A percentile compares a stretch with the other conserved stretches of the same genome.
phyloP scores from a whole-genome alignment of 2,113 vertebrate genomes.

The Carassius auratus region DNA sequence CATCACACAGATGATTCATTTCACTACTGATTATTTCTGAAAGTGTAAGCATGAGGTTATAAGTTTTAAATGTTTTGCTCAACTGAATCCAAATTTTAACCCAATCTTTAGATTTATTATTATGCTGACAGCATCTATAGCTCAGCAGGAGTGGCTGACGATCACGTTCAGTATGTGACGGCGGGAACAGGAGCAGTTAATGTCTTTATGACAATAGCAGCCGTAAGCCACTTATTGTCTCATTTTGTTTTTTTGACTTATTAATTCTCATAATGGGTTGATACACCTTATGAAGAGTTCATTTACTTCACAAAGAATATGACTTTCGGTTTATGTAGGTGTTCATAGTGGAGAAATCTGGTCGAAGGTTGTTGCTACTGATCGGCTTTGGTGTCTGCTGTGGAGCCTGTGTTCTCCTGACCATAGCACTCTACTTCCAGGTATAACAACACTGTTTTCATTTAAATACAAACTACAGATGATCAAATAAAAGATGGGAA shows the following conservation, averaged over 20 bases:
- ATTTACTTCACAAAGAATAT: neutral
- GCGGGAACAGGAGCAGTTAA: conserved; percentile 88
- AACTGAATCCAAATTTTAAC: conserved; percentile 4
- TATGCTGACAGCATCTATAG: conserved; percentile 88
- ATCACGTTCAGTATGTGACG: conserved; percentile 84
- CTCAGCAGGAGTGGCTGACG: conserved; percentile 76
- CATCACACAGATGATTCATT: neutral
- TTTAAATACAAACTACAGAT: too few species aligned
- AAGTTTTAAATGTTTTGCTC: neutral
- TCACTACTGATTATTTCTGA: neutral
- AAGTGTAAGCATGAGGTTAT: neutral
- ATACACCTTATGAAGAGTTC: neutral
- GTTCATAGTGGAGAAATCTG: conserved; percentile 86
- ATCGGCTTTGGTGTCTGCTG: conserved; percentile 86
- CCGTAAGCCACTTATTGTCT: conserved; percentile 74
- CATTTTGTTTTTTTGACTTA: too few species aligned
- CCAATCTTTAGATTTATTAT: conserved; percentile 86
- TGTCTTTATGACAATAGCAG: conserved; percentile 83
- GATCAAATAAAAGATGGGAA: too few species aligned
- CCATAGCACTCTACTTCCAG: conserved; percentile 83
- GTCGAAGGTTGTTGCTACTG: conserved; percentile 83
- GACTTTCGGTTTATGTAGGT: conserved; percentile 75
- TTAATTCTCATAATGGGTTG: neutral
- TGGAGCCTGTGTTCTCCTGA: conserved; percentile 79
- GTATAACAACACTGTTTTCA: conserved; percentile 63